Evolutionary conservation across 2,113 vertebrate species (phyloP), one percentile per base, ranked within the genome.

Genomic region (Antennarius striatus): DNA sequence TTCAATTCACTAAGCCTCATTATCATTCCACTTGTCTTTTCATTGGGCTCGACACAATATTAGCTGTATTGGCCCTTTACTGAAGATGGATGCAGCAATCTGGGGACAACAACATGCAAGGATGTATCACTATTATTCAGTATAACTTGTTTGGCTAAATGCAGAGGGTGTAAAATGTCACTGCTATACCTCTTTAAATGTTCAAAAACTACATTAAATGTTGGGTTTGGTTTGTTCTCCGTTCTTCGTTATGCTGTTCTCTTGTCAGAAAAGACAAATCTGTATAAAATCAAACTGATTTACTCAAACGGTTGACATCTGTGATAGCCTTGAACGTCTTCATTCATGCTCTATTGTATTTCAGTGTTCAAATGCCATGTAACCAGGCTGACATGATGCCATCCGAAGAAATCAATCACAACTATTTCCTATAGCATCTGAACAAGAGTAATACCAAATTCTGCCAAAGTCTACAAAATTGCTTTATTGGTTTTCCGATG

Each of bases 401-500:
- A n/a, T 67, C 65, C 74, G 42, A 16, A 48, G 72, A 77, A 81
- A 72, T 63, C 78, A 74, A 85, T 83, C 77, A 62, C 40, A 71
- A 53, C 74, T 56, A 52, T 75, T 47, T 70, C 47, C 71, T 69
- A 62, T 56, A 58, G 59, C 47, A 60, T 50, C 63, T 3, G 55
- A 56, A 60, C 73, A 60, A 57, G 48, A 62, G 57, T 40, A 63
- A 79, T 64, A 68, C 56, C 53, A 75, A 77, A 85, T 74, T 63
- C 79, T 54, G 66, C 68, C 63, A 72, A 86, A 82, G 62, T 79
- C 83, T 45, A 65, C 68, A 72, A 87, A 84, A 79, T 17, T 73
- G 71, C 73, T 66, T 78, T 76, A 77, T 80, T 86, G 76, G 68
- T 64, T 81, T 84, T 79, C 72, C 77, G 77, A 82, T 84, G 81